Conservation (phyloP, 2,113 vertebrate species). For the Chloroceryle aenea region DNA sequence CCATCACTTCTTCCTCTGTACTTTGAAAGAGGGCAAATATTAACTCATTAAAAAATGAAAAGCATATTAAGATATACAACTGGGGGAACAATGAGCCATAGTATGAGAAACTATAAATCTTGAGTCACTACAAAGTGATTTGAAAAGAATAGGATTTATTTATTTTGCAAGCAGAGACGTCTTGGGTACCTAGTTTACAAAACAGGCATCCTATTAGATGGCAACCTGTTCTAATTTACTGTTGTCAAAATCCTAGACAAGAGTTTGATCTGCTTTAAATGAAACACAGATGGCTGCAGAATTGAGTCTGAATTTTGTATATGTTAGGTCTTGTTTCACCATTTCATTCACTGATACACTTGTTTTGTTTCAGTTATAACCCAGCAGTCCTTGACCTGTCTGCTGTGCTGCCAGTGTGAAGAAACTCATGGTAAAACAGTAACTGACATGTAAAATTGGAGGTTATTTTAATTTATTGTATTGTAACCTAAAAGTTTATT, state of each 20-base stretch:
- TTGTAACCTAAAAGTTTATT: neutral
- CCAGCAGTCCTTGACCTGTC: neutral
- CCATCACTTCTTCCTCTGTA: neutral
- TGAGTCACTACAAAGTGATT: neutral
- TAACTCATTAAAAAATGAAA: conserved; percentile 1
- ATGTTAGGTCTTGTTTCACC: neutral
- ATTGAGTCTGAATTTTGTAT: conserved; percentile 65
- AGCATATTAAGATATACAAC: neutral
- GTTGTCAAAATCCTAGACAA: conserved; percentile 11
- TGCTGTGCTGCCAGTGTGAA: neutral
- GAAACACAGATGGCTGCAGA: conserved; percentile 35
- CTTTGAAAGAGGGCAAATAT: neutral
- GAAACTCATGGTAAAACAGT: neutral
- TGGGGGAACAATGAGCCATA: neutral
- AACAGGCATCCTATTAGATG: neutral
- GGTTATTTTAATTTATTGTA: neutral
- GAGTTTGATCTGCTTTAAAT: conserved; percentile 53
- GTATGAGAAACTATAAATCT: neutral
- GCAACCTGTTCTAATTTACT: conserved; percentile 27
- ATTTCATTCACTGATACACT: neutral
- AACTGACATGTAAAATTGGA: neutral
- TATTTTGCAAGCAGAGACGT: neutral
- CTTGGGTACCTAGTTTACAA: neutral
- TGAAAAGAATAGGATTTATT: neutral
- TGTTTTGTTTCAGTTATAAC: neutral